Evolutionary conservation across 2,113 vertebrate genomes (phyloP), one percentile per base, ranked within the genome.

Genomic region (Orcinus orca): DNA sequence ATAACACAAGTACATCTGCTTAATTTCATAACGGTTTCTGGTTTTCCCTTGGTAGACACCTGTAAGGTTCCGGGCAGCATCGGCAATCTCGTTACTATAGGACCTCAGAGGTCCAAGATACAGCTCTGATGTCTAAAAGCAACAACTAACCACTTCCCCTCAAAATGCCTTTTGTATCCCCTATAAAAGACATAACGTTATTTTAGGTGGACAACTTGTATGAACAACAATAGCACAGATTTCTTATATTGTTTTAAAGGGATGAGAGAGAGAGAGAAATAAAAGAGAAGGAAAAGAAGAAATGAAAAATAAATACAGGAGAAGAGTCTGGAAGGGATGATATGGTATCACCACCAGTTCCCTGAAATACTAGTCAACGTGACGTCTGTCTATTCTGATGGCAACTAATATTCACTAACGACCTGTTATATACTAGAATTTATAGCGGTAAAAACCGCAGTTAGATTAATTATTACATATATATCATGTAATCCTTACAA

Each of bases 51-150:
- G 18, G 67, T 92, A 95, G 73, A 81, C 20, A 8, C 23, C 2
- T 44, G 63, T 14, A 25, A 26, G 25, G 50, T 21, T 50, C 36
- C 23, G 15, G 53, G 63, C 21, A 73, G 82, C 68, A 53, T 0
- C 0, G 0, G 25, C 67, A 33, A 25, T 1, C 36, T 65, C 50
- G 31, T 10, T 15, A n/a, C 21, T 8, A 36, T 0, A 68, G 77
- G 79, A 14, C 26, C 60, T 65, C 58, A 26, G 38, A 63, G 3
- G 38, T 21, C 41, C 53, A 38, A 47, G 55, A 44, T 3, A 18
- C 2, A 55, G 20, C 53, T 53, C 50, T 53, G 4, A 50, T 1
- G 2, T 77, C 44, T 33, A 38, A 36, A 33, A 65, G 4, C 11
- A 60, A 60, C 50, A 60, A 60, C 50, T 31, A 50, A 23, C 29